These are phyloP conservation scores for Kryphioiulus occultus DNA, from an alignment of 2,888 invertebrate species.

Conservation along the genomic window DNA sequence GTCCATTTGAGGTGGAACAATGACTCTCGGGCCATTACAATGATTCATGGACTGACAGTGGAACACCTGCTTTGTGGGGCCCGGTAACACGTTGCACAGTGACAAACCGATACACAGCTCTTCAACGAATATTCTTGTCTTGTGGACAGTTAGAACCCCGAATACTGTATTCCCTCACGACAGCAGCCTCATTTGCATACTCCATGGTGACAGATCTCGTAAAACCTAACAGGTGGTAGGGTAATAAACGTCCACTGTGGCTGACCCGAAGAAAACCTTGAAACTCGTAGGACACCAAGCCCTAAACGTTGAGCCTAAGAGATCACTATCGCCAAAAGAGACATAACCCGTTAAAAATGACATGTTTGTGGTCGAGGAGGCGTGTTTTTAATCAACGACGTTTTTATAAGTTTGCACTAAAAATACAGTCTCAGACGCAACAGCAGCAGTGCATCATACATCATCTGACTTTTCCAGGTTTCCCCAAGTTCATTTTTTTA, in stretches of 20 bases:
- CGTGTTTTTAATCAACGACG: background rate
- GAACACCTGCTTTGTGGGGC: background rate
- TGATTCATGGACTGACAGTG: background rate
- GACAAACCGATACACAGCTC: background rate
- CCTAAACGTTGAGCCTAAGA: background rate
- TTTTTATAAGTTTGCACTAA: background rate
- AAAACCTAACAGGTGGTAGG: background rate
- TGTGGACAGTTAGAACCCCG: background rate
- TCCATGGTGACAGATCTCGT: background rate
- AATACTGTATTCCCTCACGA: background rate
- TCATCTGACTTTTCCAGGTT: too few relatives aligned
- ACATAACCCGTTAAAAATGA: background rate
- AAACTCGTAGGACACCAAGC: background rate
- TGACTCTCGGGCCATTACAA: slow-evolving; percentile 6
- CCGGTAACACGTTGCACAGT: background rate
- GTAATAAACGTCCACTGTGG: background rate
- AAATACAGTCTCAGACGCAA: background rate
- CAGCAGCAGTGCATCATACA: background rate
- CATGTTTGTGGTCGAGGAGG: background rate
- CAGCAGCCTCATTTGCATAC: background rate
- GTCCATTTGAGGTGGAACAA: background rate
- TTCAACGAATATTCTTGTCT: background rate
- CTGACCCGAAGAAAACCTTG: background rate
- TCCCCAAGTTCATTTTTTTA: too few relatives aligned
- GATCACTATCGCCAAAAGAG: background rate